These are phyloP conservation scores for Ferrisia virgata DNA, from an alignment of 2,888 invertebrate genomes.

Conservation along the genomic window DNA sequence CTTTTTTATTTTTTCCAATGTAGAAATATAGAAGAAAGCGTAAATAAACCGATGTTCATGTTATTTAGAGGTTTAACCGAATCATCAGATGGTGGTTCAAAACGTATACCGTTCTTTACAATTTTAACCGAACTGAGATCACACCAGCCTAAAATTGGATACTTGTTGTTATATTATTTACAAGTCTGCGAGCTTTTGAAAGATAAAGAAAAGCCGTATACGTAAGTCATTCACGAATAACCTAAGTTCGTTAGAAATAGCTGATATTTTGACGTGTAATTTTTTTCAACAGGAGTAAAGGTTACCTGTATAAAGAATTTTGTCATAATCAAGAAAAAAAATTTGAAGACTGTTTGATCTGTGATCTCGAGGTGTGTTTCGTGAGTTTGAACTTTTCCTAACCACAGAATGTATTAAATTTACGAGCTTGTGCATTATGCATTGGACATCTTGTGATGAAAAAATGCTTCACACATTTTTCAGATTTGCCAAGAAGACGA, in stretches of 20 bases:
- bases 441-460: background rate
- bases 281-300: conserved; percentile 65
- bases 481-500: conserved; percentile 82
- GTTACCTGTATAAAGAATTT: conserved; percentile 83
- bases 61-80: conserved; percentile 80
- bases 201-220: conserved; percentile 26
- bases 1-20: background rate
- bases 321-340: conserved; percentile 77
- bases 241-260: background rate
- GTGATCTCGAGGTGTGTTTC: conserved; percentile 69
- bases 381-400: background rate
- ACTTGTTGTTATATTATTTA: conserved; percentile 77
- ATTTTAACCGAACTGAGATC: conserved; percentile 76
- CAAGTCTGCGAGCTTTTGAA: conserved; percentile 47
- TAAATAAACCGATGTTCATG: conserved; percentile 79
- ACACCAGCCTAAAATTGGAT: conserved; percentile 72
- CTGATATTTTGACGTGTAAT: conserved; percentile 46
- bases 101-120: conserved; percentile 73
- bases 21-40: conserved; percentile 67
- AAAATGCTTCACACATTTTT: conserved; percentile 48
- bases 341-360: conserved; percentile 68
- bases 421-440: too few relatives aligned
- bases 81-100: conserved; percentile 68
- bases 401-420: too few relatives aligned
- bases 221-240: background rate